Percentiles rank a stretch among this genome's conserved stretches.
Conservation (phyloP, 2,797 vertebrate species). For the Okamejei kenojei region DNA sequence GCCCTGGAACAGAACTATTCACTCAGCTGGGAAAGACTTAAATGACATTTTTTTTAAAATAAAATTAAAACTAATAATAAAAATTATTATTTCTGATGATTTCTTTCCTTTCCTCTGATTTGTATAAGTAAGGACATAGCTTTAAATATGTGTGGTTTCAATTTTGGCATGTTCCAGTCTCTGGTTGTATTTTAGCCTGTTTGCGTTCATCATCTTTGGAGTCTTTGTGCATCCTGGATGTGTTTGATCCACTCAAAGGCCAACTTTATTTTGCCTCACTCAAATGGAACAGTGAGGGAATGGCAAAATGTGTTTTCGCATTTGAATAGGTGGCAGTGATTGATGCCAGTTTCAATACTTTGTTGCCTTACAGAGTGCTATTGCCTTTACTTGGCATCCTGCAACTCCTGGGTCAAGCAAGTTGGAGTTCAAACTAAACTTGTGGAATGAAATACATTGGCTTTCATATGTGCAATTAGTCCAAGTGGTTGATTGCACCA, state of each 20-base stretch:
- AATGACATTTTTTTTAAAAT: background rate
- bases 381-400: background rate
- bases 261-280: background rate
- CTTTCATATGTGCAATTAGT: background rate
- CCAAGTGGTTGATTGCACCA: background rate
- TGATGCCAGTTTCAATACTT: background rate
- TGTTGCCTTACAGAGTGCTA: background rate
- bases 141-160: background rate
- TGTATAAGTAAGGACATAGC: background rate
- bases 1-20: background rate
- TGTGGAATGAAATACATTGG: background rate
- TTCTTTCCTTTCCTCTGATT: background rate
- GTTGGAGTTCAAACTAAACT: constrained; percentile 10
- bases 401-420: background rate
- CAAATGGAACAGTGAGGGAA: background rate
- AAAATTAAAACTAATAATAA: background rate
- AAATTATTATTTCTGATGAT: background rate
- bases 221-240: background rate
- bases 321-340: constrained; percentile 24
- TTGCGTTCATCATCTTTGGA: background rate
- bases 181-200: background rate
- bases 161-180: background rate
- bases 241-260: background rate
- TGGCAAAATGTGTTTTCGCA: background rate
- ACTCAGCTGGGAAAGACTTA: background rate